These are phyloP conservation scores for Drosophila yooni DNA, from an alignment of 2,888 invertebrate species.

Conservation along the genomic window DNA sequence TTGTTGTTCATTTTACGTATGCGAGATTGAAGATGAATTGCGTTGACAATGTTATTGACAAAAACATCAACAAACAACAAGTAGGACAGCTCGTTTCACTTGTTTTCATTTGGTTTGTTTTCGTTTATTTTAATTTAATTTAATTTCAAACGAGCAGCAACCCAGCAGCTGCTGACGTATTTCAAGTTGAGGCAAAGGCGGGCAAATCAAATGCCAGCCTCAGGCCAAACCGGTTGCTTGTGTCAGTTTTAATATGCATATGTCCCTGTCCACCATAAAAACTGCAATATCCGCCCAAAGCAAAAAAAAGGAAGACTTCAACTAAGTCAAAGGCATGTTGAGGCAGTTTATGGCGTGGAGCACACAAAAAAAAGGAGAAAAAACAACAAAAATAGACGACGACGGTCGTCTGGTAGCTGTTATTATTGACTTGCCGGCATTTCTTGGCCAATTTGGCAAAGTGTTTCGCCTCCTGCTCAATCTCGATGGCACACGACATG, in stretches of 20 bases:
- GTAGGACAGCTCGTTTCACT: slow-evolving; percentile 32
- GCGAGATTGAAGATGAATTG: neutral
- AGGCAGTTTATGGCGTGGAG: slow-evolving; percentile 1
- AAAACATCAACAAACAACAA: slow-evolving; percentile 8
- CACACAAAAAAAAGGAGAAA: slow-evolving; percentile 15
- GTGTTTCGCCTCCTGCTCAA: slow-evolving; percentile 63
- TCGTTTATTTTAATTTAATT: slow-evolving; percentile 67
- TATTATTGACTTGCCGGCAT: slow-evolving; percentile 64
- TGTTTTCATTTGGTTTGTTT: slow-evolving; percentile 48
- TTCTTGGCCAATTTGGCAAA: slow-evolving; percentile 79
- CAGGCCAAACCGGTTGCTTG: slow-evolving; percentile 7
- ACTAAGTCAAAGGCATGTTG: slow-evolving; percentile 8
- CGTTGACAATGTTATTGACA: neutral
- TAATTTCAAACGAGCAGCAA: slow-evolving; percentile 46
- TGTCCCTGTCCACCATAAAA: slow-evolving; percentile 6
- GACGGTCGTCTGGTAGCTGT: slow-evolving; percentile 53
- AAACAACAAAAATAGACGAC: slow-evolving; percentile 22
- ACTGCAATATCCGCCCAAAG: slow-evolving; percentile 12
- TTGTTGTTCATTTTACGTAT: neutral
- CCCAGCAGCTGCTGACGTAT: slow-evolving; percentile 1
- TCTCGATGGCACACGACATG: slow-evolving; percentile 45
- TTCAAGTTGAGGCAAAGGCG: slow-evolving; percentile 41
- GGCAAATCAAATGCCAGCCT: slow-evolving; percentile 66
- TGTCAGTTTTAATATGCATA: slow-evolving; percentile 14
- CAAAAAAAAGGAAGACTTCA: slow-evolving; percentile 11